Base-by-base conservation (phyloP, 2,797 vertebrate species). In the Melanotaenia nigrans region DNA sequence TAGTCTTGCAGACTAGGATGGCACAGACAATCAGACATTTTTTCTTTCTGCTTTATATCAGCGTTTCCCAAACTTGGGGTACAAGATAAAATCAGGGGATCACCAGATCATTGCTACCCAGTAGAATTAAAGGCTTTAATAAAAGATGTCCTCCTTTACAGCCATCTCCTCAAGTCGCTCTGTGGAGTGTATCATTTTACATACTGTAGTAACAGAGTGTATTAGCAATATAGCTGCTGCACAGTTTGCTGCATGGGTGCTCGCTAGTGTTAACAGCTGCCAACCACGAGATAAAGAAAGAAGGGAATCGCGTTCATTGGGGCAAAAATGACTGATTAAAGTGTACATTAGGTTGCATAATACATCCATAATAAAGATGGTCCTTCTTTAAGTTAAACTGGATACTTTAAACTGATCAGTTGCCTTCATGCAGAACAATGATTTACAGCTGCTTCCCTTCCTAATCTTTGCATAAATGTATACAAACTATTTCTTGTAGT, bases 401-500 rank as follows among this genome's bases (percentile, higher is more conserved):
- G 32, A 32, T 5, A 7, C 32, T 65, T 57, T 24, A 57, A 28
- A 45, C 51, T 42, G 30, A 73, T 73, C 63, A 47, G 57, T 68
- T 79, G 55, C 8, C 47, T 59, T 68, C 61, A 40, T 49, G 24
- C 35, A 58, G 55, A 68, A 65, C 65, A 49, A 54, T 24, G n/a
- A 73, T 77, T 32, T 62, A 36, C 28, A 30, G 33, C 42, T 63
- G 74, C 74, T 58, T 63, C 53, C 28, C 65, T 40, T 82, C 67
- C 61, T 69, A 63, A 33, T 71, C 60, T 73, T 62, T 51, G 65
- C 65, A 68, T 77, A 57, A 79, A 84, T 71, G 72, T 77, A 75
- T 79, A 75, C 61, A 80, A 63, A 83, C 49, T 72, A 60, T 74
- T 71, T 71, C 86, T 90, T 87, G 78, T 77, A 57, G 69, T 72